Base-by-base conservation (phyloP, 1,140 invertebrate species). In the Cyclina sinensis region DNA sequence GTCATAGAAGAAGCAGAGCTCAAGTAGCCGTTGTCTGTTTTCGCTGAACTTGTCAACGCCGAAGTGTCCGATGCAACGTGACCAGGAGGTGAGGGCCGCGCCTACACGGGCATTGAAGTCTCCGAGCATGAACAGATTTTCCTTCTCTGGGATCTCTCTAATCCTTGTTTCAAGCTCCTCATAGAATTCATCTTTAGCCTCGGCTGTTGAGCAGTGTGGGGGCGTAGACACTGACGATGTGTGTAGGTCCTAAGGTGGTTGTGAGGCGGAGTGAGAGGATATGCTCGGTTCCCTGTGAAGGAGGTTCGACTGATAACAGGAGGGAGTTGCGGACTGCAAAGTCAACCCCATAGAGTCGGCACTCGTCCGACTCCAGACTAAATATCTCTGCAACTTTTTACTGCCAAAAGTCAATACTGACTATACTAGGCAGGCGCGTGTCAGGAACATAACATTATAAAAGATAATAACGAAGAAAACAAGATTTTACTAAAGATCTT, bases 31-130 rank as follows among this genome's bases (percentile, higher is more conserved):
- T 68, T 89, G 88, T 0, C 86, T 87, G 76, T 92, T 92, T 39
- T 91, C 74, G 37, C 88, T 91, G 3, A 87, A 74, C 16, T 83
- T 86, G 2, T 89, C 89, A 39, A 88, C 54, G n/a, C 86, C 86
- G 65, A 37, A 78, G 16, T 85, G 68, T 0, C 89, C 87, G 30
- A 89, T 30, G 76, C 85, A 89, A 18, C 32, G 48, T 24, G 21
- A 39, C 73, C 39, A 90, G 39, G 68, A 82, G 65, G 86, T 57
- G 37, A 78, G 24, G 57, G 86, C 89, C 5, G 83, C 46, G 5
- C 82, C 62, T 9, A 90, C 86, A 57, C 78, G 27, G 51, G 87
- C 90, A 39, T 91, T 92, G 65, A 92, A 92, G 76, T 91, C 89
- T 0, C 88, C 81, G 11, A 89, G 83, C 0, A 91, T 39, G 11